These are phyloP conservation scores for Petroica traversi DNA, from an alignment of 2,113 vertebrate species.

Conservation along the genomic window DNA sequence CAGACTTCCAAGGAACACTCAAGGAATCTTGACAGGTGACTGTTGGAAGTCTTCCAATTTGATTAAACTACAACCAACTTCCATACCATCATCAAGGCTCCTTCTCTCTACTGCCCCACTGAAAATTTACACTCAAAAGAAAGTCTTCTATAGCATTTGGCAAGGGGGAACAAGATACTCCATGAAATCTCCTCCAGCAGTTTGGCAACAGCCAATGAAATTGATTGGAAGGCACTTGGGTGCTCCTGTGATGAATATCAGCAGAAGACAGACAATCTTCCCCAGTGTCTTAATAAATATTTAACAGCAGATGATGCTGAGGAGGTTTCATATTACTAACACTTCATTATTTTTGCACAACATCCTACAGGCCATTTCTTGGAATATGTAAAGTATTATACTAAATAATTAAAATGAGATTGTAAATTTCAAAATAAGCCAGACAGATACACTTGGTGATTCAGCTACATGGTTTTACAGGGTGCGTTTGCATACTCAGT, in stretches of 20 bases:
- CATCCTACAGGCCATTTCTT: conserved; percentile 20
- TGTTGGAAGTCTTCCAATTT: background rate
- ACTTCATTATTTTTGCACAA: conserved; percentile 20
- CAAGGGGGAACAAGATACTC: background rate
- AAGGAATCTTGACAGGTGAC: background rate
- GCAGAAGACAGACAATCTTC: background rate
- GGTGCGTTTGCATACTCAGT: conserved; percentile 9
- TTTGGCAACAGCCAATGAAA: background rate
- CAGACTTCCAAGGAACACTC: background rate
- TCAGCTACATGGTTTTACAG: conserved; percentile 26
- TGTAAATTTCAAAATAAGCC: conserved; percentile 21
- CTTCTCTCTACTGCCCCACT: background rate
- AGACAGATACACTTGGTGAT: conserved; percentile 23
- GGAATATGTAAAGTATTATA: conserved; percentile 11
- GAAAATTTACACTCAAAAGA: background rate
- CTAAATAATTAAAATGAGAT: conserved; percentile 51
- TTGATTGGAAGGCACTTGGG: background rate
- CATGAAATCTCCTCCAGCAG: background rate
- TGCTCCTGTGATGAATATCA: background rate
- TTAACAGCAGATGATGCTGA: conserved; percentile 13
- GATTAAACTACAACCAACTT: background rate
- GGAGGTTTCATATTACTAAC: conserved; percentile 5
- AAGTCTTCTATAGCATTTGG: background rate
- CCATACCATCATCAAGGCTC: background rate
- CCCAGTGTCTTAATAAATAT: conserved; percentile 9